Base-by-base conservation (phyloP, 2,888 invertebrate genomes). In the Tigriopus californicus region DNA sequence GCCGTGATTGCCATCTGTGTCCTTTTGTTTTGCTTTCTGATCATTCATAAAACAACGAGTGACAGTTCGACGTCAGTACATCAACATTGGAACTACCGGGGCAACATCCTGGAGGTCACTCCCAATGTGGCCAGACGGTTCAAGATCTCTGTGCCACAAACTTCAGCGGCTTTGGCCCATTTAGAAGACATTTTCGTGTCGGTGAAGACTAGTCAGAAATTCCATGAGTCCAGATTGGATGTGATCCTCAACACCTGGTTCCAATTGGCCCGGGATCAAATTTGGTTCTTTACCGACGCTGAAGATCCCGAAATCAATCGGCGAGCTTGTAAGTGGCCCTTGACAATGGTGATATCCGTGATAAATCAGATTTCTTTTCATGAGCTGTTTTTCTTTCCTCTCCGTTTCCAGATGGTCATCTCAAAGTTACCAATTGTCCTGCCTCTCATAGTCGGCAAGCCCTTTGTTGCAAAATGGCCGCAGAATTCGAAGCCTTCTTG, bases 391-490 rank as follows among this genome's bases (percentile, higher is more conserved):
- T 33, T 33, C 33, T 33, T 8, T 33, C 33, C 33, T 33, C 4
- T 33, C 8, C 33, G 33, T 33, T 51, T 10, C 20, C 52, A 22
- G 52, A 24, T 22, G 52, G 52, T n/a, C 52, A 51, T 51, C 52
- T 51, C 22, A 24, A 22, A 15, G 22, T 25, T 1, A 51, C 52
- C 22, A 22, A 18, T 18, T 51, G 52, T 24, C 22, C 22, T 25
- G 24, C 22, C 11, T 24, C 52, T 5, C 52, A 51, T 51, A 15
- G 15, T 10, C 20, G 52, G 22, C 52, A 51, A 25, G 52, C 20
- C 33, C 33, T 51, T 15, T 51, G 52, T 24, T 51, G 52, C 13
- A 51, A 51, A 51, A 51, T 51, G 52, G 52, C 22, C 15, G 52
- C 52, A 6, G 52, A 51, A 22, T 51, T 51, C 4, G 52, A 51